A percentile compares a stretch with the other conserved stretches of the same genome.
phyloP scores from a whole-genome alignment of 2,113 vertebrate genomes.

The Trematocara zebra region DNA sequence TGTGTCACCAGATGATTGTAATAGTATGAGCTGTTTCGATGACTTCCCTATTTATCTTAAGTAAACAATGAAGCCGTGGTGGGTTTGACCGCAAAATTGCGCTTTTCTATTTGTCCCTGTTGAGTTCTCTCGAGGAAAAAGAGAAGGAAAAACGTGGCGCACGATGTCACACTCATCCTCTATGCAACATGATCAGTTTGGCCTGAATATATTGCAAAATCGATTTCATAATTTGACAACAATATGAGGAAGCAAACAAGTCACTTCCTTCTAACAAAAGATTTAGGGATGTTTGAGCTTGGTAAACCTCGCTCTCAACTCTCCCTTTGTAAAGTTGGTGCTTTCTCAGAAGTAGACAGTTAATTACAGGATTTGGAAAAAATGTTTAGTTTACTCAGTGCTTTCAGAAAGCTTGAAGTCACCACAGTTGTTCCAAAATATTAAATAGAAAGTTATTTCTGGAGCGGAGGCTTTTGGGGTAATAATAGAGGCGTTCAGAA shows the following conservation, averaged over 20 bases:
- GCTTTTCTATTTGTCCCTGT: not conserved
- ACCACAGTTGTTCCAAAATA: not conserved
- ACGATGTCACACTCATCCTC: not conserved
- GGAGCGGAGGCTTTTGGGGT: not conserved
- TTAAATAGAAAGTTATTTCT: not conserved
- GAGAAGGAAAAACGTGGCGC: not conserved
- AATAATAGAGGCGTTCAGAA: not conserved
- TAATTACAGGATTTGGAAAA: not conserved
- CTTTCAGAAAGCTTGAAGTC: not conserved
- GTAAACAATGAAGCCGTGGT: not conserved
- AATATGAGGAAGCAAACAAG: constrained; percentile 1
- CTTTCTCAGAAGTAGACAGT: not conserved
- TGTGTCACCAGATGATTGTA: not conserved
- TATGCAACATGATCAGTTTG: not conserved
- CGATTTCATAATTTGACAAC: constrained; percentile 35
- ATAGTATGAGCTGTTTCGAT: not conserved
- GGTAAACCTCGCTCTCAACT: not conserved
- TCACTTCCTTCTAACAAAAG: constrained; percentile 20
- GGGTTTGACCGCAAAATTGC: not conserved
- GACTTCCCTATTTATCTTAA: not conserved
- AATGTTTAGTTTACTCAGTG: not conserved
- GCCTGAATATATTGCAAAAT: constrained; percentile 15
- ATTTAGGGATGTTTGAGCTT: not conserved
- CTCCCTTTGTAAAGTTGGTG: not conserved
- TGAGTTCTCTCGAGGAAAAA: not conserved